phyloP scores from a whole-genome alignment of 2,113 vertebrate species.

The Tenebrosternarchus preto region DNA sequence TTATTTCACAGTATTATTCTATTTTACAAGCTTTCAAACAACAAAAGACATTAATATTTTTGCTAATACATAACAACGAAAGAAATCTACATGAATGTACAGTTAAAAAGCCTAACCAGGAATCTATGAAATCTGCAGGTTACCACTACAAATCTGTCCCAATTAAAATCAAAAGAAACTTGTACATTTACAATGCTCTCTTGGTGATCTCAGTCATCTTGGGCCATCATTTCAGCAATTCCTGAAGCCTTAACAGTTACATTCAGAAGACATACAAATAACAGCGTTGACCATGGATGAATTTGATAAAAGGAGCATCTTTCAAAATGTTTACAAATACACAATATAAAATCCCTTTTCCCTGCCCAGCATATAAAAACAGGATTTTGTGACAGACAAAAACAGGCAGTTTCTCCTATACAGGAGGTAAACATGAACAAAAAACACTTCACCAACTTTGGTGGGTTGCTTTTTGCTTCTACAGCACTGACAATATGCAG shows the following conservation, averaged over 20 bases:
- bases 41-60: conserved; percentile 18
- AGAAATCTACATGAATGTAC: not conserved
- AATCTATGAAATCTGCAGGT: not conserved
- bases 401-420: too few species aligned
- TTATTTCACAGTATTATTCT: conserved; percentile 44
- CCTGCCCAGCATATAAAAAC: not conserved
- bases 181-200: not conserved
- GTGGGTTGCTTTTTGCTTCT: not conserved
- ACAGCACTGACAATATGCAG: too few species aligned
- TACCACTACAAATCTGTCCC: not conserved
- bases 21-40: conserved; percentile 1
- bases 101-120: not conserved
- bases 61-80: not conserved
- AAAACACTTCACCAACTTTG: not conserved
- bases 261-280: not conserved
- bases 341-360: not conserved
- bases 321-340: not conserved
- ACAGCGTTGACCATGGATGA: not conserved
- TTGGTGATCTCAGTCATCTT: not conserved
- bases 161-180: not conserved
- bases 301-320: not conserved
- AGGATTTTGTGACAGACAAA: too few species aligned
- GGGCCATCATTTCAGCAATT: not conserved
- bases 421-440: not conserved
- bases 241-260: not conserved